A percentile compares a stretch with the other conserved stretches of the same genome.
Evolutionary conservation across 1,140 invertebrate species (phyloP).

Genomic region (Rhynchophorus ferrugineus): DNA sequence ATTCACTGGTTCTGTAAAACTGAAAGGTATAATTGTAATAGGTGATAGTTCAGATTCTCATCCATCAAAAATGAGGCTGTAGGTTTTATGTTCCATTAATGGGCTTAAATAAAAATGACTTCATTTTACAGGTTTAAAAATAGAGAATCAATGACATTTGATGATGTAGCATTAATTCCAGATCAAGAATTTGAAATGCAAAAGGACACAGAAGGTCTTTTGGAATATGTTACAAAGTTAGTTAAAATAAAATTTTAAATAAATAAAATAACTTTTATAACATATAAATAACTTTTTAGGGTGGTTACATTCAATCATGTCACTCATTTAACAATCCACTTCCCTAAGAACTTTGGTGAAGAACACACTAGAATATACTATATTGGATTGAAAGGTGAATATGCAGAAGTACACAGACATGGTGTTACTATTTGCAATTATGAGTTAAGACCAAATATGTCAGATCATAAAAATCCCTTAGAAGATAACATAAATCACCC

Average conservation of each 20-base stretch:
- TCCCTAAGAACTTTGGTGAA: constrained; percentile 78
- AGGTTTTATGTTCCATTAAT: too few species aligned
- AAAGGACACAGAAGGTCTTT: constrained; percentile 64
- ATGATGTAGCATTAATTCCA: constrained; percentile 61
- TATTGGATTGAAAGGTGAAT: constrained; percentile 92
- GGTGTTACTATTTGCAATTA: constrained; percentile 87
- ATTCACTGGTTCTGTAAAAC: constrained; percentile 89
- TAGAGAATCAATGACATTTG: constrained; percentile 87
- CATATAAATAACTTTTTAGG: constrained; percentile 48
- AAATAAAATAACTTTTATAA: constrained; percentile 1
- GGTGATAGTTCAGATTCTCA: constrained; percentile 78
- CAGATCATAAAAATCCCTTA: constrained; percentile 71
- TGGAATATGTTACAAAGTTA: constrained; percentile 88
- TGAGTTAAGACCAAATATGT: constrained; percentile 73
- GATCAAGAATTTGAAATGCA: constrained; percentile 91
- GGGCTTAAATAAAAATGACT: too few species aligned
- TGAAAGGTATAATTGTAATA: constrained; percentile 87
- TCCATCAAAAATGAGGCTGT: constrained; percentile 82
- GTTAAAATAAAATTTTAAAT: constrained; percentile 18
- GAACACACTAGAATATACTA: constrained; percentile 85
- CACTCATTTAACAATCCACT: constrained; percentile 79
- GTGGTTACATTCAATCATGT: constrained; percentile 86
- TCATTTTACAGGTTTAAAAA: constrained; percentile 74
- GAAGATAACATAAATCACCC: constrained; percentile 44
- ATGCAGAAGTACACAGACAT: constrained; percentile 71